Percentiles rank a stretch among this genome's conserved stretches.
Conservation (phyloP, 1,140 invertebrate species). For the Thaumetopoea pityocampa region DNA sequence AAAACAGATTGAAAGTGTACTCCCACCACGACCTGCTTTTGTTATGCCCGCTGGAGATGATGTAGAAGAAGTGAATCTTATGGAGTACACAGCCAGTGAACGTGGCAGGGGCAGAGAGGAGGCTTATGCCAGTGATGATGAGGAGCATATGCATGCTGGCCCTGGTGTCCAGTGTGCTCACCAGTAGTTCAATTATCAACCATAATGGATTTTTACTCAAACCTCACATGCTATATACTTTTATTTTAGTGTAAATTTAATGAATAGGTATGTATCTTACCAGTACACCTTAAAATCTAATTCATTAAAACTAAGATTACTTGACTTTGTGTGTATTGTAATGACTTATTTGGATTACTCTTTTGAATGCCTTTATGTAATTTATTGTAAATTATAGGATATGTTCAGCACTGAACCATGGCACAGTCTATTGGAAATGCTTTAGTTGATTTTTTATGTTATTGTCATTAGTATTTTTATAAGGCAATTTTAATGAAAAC, state of each 20-base stretch:
- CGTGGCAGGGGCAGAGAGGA: conserved; percentile 73
- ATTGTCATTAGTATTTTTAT: conserved; percentile 6
- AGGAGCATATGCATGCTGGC: conserved; percentile 76
- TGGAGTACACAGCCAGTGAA: conserved; percentile 82
- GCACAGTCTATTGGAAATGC: background rate
- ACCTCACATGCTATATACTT: conserved; percentile 63
- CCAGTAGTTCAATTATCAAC: conserved; percentile 77
- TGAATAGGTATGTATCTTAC: conserved; percentile 19
- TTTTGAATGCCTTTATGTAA: too few species aligned
- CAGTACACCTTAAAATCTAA: conserved; percentile 12
- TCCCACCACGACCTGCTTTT: conserved; percentile 82
- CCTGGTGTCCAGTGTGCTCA: conserved; percentile 83
- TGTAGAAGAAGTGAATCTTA: conserved; percentile 89
- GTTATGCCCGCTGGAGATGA: conserved; percentile 83
- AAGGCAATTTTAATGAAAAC: conserved; percentile 1
- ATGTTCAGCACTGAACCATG: too few species aligned
- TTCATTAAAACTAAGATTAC: conserved; percentile 16
- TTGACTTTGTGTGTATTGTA: conserved; percentile 15
- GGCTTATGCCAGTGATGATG: conserved; percentile 83
- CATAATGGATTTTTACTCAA: conserved; percentile 50
- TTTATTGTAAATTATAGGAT: too few species aligned
- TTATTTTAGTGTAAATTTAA: conserved; percentile 48
- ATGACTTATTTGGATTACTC: conserved; percentile 9
- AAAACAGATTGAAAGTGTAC: conserved; percentile 82
- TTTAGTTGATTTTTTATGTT: conserved; percentile 7